Percentiles rank a stretch among this genome's conserved stretches.
Conservation (phyloP, 92 coral and sea anemone species). For the Phenganax stokvisi region DNA sequence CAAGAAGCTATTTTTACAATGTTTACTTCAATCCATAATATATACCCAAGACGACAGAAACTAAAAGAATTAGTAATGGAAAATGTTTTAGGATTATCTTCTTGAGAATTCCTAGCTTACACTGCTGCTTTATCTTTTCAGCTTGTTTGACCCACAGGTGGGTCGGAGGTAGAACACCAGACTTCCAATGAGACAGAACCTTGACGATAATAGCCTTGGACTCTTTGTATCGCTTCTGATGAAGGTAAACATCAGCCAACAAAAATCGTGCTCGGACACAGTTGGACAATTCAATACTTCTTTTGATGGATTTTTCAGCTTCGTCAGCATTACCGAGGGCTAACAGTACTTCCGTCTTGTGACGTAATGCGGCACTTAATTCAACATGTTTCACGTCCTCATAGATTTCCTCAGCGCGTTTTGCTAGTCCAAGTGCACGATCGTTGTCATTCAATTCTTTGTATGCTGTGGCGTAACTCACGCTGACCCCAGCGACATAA, state of each 20-base stretch:
- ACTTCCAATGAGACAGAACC: slow-evolving; percentile 26
- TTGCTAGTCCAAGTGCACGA: slow-evolving; percentile 51
- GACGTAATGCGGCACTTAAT: background rate
- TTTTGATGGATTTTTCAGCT: slow-evolving; percentile 8
- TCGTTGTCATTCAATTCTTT: slow-evolving; percentile 55
- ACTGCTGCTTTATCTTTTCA: background rate
- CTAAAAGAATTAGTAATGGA: background rate
- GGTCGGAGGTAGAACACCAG: background rate
- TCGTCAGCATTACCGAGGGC: no score
- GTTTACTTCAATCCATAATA: no score
- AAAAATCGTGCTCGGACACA: slow-evolving; percentile 10
- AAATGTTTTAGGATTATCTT: no score
- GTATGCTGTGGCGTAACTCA: slow-evolving; percentile 66
- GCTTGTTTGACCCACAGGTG: slow-evolving; percentile 16
- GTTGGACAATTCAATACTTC: slow-evolving; percentile 24
- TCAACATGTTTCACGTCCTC: background rate
- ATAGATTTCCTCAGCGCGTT: slow-evolving; percentile 51
- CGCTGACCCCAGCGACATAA: slow-evolving; percentile 61
- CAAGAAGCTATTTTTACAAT: no score
- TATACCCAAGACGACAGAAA: slow-evolving; percentile 6
- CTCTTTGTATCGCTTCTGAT: slow-evolving; percentile 38
- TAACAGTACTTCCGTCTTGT: no score
- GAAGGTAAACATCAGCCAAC: slow-evolving; percentile 58
- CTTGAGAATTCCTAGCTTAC: background rate
- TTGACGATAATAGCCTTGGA: slow-evolving; percentile 56